phyloP scores from a whole-genome alignment of 1,140 invertebrate genomes.

The Brachystomella parvula region DNA sequence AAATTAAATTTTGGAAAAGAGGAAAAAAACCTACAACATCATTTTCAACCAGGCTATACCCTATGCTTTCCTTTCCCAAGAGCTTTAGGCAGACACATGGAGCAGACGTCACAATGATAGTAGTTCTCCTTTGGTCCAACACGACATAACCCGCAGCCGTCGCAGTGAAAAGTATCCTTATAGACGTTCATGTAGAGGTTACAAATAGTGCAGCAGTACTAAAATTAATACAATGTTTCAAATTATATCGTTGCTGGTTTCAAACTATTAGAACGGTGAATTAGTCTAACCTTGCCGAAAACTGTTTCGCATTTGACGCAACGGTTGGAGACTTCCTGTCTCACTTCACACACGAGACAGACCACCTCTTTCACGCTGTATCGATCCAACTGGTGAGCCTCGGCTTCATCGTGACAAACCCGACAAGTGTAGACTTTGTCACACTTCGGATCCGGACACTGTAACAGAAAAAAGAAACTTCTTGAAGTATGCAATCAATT shows the following conservation, averaged over 20 bases:
- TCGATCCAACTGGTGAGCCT: constrained; percentile 67
- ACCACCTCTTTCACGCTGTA: constrained; percentile 71
- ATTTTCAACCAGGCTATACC: constrained; percentile 49
- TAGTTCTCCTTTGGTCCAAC: constrained; percentile 74
- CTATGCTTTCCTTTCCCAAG: constrained; percentile 60
- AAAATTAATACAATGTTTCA: constrained; percentile 27
- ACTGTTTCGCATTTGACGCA: constrained; percentile 64
- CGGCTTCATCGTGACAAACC: constrained; percentile 80
- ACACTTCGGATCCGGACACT: constrained; percentile 18
- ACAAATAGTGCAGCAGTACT: constrained; percentile 78
- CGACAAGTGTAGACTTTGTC: constrained; percentile 46
- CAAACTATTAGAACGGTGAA: constrained; percentile 17
- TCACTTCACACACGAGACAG: constrained; percentile 68
- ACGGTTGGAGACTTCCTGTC: constrained; percentile 67
- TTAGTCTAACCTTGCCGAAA: constrained; percentile 60
- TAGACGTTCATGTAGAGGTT: constrained; percentile 83
- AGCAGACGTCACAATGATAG: constrained; percentile 78
- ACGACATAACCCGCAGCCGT: constrained; percentile 77
- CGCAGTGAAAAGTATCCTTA: constrained; percentile 80
- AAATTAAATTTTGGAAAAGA: neutral
- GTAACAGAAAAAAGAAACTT: constrained; percentile 1
- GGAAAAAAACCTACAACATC: constrained; percentile 30
- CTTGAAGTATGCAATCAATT: too few relatives aligned
- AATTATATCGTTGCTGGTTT: constrained; percentile 17
- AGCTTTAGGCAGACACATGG: constrained; percentile 73